Evolutionary conservation across 2,797 vertebrate species (phyloP), one percentile per base, ranked within the genome.

Genomic region (Labeo calbasu): DNA sequence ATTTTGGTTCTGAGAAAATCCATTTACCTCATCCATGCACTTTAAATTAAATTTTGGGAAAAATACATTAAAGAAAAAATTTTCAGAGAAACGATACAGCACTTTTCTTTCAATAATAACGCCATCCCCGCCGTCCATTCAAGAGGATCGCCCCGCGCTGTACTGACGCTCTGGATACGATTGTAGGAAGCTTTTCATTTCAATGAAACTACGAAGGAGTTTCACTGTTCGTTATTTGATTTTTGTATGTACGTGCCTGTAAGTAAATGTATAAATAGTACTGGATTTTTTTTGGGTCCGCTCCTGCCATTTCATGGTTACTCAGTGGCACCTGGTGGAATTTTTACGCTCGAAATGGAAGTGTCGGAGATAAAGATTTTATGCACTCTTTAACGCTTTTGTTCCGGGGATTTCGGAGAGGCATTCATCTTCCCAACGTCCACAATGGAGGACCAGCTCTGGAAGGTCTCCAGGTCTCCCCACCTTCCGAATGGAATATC

Each of bases 21-120:
- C 88, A 93, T 98, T 99, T 99, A 99, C 98, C 98, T 99, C 97
- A 99, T 99, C 95, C 97, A 98, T 97, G 98, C 98, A 99, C 98
- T 99, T 99, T 99, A 99, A 97, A 97, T 89, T 87, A 89, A 92
- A 75, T 82, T 70, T 55, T 92, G 90, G 73, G 51, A 59, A 53
- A 65, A 51, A 46, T 14, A 25, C 5, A 23, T 1, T 1, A n/a
- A 87, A 86, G 53, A 88, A 48, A 87, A 84, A 71, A 72, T 86
- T 87, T 69, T 84, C 40, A 53, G 72, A 86, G 80, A 85, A 82
- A 95, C 95, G 93, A 95, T 96, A 95, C 96, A 96, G 97, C 97
- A 98, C 98, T 99, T 99, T 98, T 87, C 92, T 91, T 50, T 72
- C n/a, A 50, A n/a, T 66, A 50, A n/a, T 66, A 63, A 46, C 13